A percentile compares a stretch with the other conserved stretches of the same genome.
Conservation (phyloP, 2,888 invertebrate species). For the Coelopa pilipes region DNA sequence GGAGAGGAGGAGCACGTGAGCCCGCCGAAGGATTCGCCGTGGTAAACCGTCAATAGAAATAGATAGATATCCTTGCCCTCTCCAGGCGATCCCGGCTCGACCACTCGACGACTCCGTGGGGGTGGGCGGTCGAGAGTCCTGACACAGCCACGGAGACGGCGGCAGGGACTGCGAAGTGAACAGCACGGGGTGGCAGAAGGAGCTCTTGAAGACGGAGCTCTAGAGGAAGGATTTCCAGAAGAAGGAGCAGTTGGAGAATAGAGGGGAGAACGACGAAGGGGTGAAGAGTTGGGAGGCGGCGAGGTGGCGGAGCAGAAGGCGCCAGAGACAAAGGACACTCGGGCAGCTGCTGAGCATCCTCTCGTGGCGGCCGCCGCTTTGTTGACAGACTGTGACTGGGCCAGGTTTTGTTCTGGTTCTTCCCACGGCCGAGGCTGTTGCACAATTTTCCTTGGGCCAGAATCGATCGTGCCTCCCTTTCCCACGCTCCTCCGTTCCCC, state of each 20-base stretch:
- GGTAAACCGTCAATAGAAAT: neutral
- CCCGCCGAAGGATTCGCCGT: no score
- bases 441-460: constrained; percentile 35
- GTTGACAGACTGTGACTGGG: neutral
- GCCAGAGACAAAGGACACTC: neutral
- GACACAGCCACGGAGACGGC: no score
- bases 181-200: no score
- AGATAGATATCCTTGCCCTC: neutral
- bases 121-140: no score
- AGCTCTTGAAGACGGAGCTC: no score
- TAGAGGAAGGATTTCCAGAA: no score
- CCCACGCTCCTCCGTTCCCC: neutral
- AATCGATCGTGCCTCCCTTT: neutral
- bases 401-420: neutral
- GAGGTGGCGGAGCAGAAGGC: neutral
- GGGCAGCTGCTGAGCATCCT: neutral
- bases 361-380: neutral
- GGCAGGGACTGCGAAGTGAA: no score
- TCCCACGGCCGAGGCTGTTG: constrained; percentile 32
- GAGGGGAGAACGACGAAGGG: no score
- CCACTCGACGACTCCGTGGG: no score
- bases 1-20: no score
- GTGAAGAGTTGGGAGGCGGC: neutral
- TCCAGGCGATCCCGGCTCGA: no score
- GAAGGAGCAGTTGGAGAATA: no score